Base-by-base conservation (phyloP, 2,797 vertebrate species). In the Myoxocephalus aenaeus region DNA sequence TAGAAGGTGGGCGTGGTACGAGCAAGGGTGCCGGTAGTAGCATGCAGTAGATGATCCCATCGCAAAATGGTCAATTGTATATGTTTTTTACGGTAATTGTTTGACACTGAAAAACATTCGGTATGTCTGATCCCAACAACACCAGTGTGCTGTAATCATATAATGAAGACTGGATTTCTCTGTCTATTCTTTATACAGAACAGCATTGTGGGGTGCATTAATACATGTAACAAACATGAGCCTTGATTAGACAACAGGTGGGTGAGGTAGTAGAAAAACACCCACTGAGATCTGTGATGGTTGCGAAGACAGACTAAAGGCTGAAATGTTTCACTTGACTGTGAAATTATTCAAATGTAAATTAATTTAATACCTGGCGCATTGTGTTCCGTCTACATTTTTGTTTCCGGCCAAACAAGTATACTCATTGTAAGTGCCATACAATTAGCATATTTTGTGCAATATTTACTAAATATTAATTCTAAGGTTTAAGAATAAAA, bases 81-180 rank as follows among this genome's bases (percentile, higher is more conserved):
- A 18, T 40, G 18, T 65, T 59, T 73, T 44, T 48, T 48, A 36
- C 17, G 42, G 56, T 62, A 38, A 70, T 22, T 61, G 3, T 48
- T 75, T 77, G 18, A 44, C 64, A 65, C 3, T 36, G 15, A 68
- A 65, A 77, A 53, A 27, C 14, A 1, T 10, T 34, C 12, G 0
- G 42, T 63, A 44, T 50, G 27, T 80, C 80, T 62, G 51, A 76
- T 53, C 68, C 32, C 5, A 46, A 38, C 58, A 70, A 22, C 67
- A 42, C 27, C 8, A 18, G 9, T 50, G 18, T n/a, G 62, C 17
- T 72, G 1, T 25, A 25, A 53, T 34, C 32, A 34, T 3, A 48
- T 14, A 44, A 22, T 17, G 0, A 22, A 14, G 32, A 48, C 5
- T 22, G 1, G 8, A 8, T 61, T 48, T 36, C 7, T 65, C 20